A percentile compares a stretch with the other conserved stretches of the same genome.
Conservation (phyloP, 2,888 invertebrate genomes). For the Labia minor region DNA sequence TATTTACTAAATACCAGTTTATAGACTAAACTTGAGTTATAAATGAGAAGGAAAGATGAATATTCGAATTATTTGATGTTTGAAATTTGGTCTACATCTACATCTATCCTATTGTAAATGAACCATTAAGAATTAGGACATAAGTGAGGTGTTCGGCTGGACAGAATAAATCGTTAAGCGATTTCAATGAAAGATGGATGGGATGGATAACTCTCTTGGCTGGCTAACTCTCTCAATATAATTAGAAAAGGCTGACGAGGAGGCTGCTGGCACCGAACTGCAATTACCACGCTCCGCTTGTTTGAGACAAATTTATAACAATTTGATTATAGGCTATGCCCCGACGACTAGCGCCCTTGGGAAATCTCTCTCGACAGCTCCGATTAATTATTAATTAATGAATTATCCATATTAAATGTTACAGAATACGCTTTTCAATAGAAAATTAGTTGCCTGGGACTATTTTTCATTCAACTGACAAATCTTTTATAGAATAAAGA, state of each 20-base stretch:
- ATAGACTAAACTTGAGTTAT: too few relatives aligned
- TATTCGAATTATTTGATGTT: too few relatives aligned
- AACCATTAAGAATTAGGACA: too few relatives aligned
- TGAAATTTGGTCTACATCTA: too few relatives aligned
- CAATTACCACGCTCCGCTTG: slow-evolving; percentile 7
- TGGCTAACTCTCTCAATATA: neutral
- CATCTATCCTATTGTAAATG: too few relatives aligned
- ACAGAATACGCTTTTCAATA: neutral
- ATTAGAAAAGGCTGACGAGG: neutral
- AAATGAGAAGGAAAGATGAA: too few relatives aligned
- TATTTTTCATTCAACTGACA: neutral
- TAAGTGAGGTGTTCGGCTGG: neutral
- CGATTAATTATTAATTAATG: slow-evolving; percentile 4
- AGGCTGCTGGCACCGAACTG: neutral
- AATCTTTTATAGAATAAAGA: neutral
- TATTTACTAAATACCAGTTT: too few relatives aligned
- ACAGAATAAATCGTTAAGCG: neutral
- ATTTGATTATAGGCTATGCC: neutral
- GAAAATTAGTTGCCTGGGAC: neutral
- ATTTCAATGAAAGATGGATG: neutral
- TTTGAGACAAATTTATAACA: slow-evolving; percentile 1
- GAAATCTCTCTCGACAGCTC: neutral
- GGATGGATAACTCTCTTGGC: neutral
- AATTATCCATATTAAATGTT: neutral
- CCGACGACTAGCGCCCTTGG: neutral